phyloP scores from a whole-genome alignment of 1,140 invertebrate genomes.

The Babylonia areolata region DNA sequence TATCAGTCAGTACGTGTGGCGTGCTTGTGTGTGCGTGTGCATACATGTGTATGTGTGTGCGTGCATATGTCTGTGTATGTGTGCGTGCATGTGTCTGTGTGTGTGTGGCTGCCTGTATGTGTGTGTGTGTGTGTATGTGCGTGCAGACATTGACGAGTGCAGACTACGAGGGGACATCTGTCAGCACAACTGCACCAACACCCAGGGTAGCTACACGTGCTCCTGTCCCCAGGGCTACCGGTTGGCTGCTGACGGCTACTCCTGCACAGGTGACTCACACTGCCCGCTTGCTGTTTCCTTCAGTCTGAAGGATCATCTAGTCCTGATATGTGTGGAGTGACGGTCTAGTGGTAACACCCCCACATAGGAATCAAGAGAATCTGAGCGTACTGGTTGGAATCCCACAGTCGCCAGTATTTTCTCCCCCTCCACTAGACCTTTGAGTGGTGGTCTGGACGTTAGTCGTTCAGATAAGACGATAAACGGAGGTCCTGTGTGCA shows the following conservation, averaged over 20 bases:
- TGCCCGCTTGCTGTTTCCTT: too few relatives aligned
- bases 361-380: too few relatives aligned
- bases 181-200: conserved; percentile 81
- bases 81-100: neutral
- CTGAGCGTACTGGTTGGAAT: too few relatives aligned
- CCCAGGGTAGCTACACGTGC: conserved; percentile 79
- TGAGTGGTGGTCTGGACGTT: too few relatives aligned
- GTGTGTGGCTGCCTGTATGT: neutral
- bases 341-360: too few relatives aligned
- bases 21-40: neutral
- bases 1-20: neutral
- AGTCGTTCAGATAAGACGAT: too few relatives aligned
- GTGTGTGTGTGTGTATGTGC: conserved; percentile 13
- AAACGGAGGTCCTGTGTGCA: too few relatives aligned
- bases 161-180: conserved; percentile 73
- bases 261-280: conserved; percentile 77
- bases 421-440: too few relatives aligned
- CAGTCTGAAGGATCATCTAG: too few relatives aligned
- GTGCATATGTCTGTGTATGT: neutral
- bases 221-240: conserved; percentile 82
- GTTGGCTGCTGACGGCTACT: conserved; percentile 80
- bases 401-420: too few relatives aligned
- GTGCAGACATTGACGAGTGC: conserved; percentile 82
- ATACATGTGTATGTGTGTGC: neutral
- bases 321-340: too few relatives aligned